Percentiles rank a stretch among this genome's conserved stretches.
Conservation (phyloP, 23 tunicate species). For the Ciona savignyi region DNA sequence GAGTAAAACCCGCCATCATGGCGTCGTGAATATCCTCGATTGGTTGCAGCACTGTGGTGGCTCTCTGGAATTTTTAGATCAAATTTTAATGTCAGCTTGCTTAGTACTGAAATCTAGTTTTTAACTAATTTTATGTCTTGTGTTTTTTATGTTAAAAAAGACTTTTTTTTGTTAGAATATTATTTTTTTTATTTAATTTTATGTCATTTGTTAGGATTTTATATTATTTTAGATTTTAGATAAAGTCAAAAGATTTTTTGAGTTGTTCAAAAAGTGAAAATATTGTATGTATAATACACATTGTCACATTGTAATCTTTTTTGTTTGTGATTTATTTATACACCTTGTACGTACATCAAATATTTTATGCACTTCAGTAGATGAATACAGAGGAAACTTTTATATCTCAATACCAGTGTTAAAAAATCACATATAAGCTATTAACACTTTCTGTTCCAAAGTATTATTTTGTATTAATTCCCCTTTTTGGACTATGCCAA, state of each 20-base stretch:
- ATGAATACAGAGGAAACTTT: no score
- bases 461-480: not conserved
- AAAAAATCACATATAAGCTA: no score
- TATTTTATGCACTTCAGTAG: no score
- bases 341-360: no score
- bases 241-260: not conserved
- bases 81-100: no score
- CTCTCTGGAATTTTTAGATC: conserved; percentile 61
- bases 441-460: not conserved
- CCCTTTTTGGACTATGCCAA: not conserved
- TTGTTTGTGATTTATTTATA: no score
- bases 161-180: no score
- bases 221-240: not conserved
- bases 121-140: not conserved
- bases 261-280: no score
- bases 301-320: not conserved
- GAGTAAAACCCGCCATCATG: conserved; percentile 93
- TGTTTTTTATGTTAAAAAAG: not conserved
- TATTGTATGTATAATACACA: not conserved
- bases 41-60: conserved; percentile 92
- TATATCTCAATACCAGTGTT: no score
- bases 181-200: no score
- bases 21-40: conserved; percentile 81
- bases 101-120: no score
- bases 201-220: not conserved